phyloP scores from a whole-genome alignment of 2,797 vertebrate species.

The Vultur gryphus region DNA sequence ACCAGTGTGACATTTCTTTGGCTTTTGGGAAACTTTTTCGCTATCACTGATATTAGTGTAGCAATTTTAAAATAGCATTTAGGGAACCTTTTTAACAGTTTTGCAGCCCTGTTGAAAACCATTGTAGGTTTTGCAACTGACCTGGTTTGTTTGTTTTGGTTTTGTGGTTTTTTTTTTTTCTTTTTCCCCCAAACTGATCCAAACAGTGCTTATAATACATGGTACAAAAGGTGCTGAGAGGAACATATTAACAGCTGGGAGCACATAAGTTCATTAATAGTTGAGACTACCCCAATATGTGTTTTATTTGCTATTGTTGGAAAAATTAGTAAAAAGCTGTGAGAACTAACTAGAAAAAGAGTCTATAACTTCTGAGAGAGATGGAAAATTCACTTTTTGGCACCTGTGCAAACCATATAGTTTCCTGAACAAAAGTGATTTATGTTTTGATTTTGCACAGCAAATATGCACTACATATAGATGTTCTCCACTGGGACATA shows the following conservation, averaged over 20 bases:
- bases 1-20: background rate
- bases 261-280: background rate
- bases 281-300: background rate
- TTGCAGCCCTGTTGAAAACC: background rate
- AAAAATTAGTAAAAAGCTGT: background rate
- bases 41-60: background rate
- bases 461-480: accelerated
- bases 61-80: background rate
- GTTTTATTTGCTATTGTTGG: background rate
- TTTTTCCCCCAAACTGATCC: background rate
- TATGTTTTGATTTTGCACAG: background rate
- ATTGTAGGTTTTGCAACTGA: background rate
- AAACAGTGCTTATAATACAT: background rate
- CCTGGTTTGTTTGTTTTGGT: background rate
- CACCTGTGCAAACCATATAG: background rate
- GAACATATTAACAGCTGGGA: background rate
- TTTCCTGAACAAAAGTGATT: background rate
- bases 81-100: background rate
- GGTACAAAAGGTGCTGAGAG: background rate
- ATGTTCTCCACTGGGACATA: background rate
- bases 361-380: background rate
- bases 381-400: background rate
- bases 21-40: background rate
- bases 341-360: background rate
- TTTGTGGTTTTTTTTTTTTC: background rate